These are phyloP conservation scores for Lamprotornis superbus DNA, from an alignment of 2,113 vertebrate genomes.

Conservation along the genomic window DNA sequence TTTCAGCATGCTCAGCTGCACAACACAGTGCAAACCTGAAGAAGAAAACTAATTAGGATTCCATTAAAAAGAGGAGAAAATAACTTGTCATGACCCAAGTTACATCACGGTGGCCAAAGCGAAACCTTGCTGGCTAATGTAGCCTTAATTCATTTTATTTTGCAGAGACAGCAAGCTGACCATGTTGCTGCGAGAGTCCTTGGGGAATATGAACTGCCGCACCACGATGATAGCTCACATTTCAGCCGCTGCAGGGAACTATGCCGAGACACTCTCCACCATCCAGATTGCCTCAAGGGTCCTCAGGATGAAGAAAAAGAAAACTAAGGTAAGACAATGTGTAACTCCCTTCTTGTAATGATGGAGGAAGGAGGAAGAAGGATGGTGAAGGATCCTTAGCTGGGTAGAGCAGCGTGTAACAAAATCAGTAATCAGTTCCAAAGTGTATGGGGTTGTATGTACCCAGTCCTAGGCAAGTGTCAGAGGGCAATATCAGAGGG, in stretches of 20 bases:
- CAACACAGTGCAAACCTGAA: neutral
- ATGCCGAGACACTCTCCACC: slow-evolving; percentile 93
- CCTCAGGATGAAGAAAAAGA: slow-evolving; percentile 98
- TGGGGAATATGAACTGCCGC: slow-evolving; percentile 98
- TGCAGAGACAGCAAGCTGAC: slow-evolving; percentile 98
- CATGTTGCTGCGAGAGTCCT: slow-evolving; percentile 97
- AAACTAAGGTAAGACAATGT: slow-evolving; percentile 86
- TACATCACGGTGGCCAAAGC: slow-evolving; percentile 34
- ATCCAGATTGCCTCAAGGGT: slow-evolving; percentile 96
- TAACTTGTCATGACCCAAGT: slow-evolving; percentile 22
- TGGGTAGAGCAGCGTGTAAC: neutral
- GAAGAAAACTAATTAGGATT: slow-evolving; percentile 52
- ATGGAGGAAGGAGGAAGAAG: neutral
- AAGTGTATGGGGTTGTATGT: neutral
- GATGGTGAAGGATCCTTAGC: neutral
- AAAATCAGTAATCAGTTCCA: neutral
- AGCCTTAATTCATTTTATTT: slow-evolving; percentile 71
- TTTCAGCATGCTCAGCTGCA: slow-evolving; percentile 30
- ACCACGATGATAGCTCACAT: slow-evolving; percentile 99
- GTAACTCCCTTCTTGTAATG: neutral
- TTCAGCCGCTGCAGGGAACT: slow-evolving; percentile 88
- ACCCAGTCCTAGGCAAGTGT: neutral
- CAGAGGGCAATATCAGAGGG: neutral
- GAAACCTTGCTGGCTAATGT: slow-evolving; percentile 64
- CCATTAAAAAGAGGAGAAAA: slow-evolving; percentile 57